Base-by-base conservation (phyloP, 1,140 invertebrate genomes). In the Brachionus paranguensis region DNA sequence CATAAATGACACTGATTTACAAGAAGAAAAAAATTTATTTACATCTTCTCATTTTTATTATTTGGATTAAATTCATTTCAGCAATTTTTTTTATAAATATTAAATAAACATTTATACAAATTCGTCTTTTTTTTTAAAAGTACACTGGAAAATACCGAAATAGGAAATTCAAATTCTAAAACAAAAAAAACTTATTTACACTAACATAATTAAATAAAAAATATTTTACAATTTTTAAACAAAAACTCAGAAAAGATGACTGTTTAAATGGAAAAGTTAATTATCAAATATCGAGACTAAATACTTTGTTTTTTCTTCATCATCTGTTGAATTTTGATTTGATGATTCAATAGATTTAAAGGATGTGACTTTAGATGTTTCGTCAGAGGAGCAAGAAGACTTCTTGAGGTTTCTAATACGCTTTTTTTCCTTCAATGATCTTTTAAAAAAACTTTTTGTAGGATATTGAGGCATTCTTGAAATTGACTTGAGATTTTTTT, bases 21-120 rank as follows among this genome's bases (percentile, higher is more conserved):
- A 68, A 68, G 33, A 68, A 29, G 65, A 68, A 68, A 68, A 33
- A n/a, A 68, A 68, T 68, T 68, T 68, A 12, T 68, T 68, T 68
- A 41, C 14, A 33, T 68, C 65, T 68, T 68, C 65, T 33, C 27
- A 29, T n/a, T 68, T 68, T 68, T 68, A 68, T 68, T 68, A 68
- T 68, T 68, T 68, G 33, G 65, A 68, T 68, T 68, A 17, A 68
- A 33, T 37, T 68, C 27, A 68, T 68, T 33, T 68, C n/a, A 33
- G 10, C 7, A 68, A 33, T 68, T 68, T 33, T 68, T 37, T 68
- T 68, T 68, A 68, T 68, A 33, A 68, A 68, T 68, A 33, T 68
- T 33, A 68, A 68, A n/a, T 68, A 68, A 37, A 68, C 65, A 33
- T 68, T 68, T 68, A 37, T 41, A 68, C 29, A 68, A 68, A 29